A percentile compares a stretch with the other conserved stretches of the same genome.
Evolutionary conservation across 1,140 invertebrate species (phyloP).

Genomic region (Drosophila parabipectinata): DNA sequence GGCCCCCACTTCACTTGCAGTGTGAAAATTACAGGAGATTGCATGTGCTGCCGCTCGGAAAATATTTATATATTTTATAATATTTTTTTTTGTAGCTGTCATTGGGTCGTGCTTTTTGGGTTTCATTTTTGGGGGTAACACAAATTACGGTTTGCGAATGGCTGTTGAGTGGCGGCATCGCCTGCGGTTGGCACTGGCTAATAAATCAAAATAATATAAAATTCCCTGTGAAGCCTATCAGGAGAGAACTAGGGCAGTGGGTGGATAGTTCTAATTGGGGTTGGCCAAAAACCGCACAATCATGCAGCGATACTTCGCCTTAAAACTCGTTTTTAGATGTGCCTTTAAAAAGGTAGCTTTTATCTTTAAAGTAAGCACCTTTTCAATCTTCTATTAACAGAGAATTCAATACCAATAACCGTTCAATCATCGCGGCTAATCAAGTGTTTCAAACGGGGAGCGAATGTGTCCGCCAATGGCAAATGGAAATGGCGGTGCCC

Average conservation of each 20-base stretch:
- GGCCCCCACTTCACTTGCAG: constrained; percentile 36
- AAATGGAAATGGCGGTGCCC: constrained; percentile 51
- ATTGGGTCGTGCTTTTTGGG: constrained; percentile 42
- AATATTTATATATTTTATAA: constrained; percentile 73
- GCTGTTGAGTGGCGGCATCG: constrained; percentile 56
- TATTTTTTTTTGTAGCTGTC: constrained; percentile 68
- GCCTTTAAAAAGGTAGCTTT: background rate
- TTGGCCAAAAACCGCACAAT: background rate
- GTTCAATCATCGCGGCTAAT: constrained; percentile 74
- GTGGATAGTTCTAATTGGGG: background rate
- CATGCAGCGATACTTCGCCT: background rate
- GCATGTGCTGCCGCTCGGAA: constrained; percentile 68
- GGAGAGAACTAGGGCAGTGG: constrained; percentile 24
- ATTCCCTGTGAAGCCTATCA: constrained; percentile 12
- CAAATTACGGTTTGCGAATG: constrained; percentile 65
- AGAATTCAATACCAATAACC: constrained; percentile 60
- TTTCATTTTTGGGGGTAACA: constrained; percentile 45
- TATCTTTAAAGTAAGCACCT: background rate
- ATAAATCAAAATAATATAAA: constrained; percentile 60
- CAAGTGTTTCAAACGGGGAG: constrained; percentile 53
- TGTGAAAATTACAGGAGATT: constrained; percentile 77
- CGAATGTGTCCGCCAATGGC: constrained; percentile 18
- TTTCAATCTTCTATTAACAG: constrained; percentile 5
- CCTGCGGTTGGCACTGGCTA: constrained; percentile 64
- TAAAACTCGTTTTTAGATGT: background rate